These are phyloP conservation scores for Parotocinclus haroldoi DNA, from an alignment of 2,797 vertebrate genomes.

Conservation along the genomic window DNA sequence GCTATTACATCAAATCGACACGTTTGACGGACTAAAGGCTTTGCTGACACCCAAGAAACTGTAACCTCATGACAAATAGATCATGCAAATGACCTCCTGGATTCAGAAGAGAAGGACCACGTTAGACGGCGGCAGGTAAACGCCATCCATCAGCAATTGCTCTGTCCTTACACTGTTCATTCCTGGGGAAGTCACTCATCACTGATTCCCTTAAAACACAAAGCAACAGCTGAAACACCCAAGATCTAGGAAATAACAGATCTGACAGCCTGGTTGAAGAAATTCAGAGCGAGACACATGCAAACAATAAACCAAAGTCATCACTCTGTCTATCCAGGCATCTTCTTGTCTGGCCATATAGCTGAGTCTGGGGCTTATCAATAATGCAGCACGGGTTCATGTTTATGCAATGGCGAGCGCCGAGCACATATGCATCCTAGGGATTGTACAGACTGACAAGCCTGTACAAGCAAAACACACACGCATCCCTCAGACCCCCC, in stretches of 20 bases:
- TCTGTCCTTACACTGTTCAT: constrained; percentile 23
- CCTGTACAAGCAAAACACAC: constrained; percentile 9
- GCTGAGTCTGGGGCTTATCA: constrained; percentile 74
- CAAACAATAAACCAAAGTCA: constrained; percentile 37
- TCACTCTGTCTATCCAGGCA: constrained; percentile 30
- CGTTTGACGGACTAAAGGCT: constrained; percentile 27
- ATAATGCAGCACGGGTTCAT: constrained; percentile 86
- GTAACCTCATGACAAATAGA: constrained; percentile 48
- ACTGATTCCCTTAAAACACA: constrained; percentile 17
- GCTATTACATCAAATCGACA: constrained; percentile 37
- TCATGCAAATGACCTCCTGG: constrained; percentile 49
- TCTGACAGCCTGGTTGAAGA: constrained; percentile 28
- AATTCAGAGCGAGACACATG: constrained; percentile 17
- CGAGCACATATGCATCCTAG: constrained; percentile 60
- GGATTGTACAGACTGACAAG: constrained; percentile 54
- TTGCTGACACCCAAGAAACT: constrained; percentile 38
- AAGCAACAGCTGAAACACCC: constrained; percentile 15
- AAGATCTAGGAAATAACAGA: constrained; percentile 19
- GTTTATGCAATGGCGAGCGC: constrained; percentile 83
- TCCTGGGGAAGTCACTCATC: constrained; percentile 27
- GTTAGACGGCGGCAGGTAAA: constrained; percentile 38
- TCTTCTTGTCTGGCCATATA: constrained; percentile 50
- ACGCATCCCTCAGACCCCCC: no score
- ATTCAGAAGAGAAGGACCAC: constrained; percentile 32
- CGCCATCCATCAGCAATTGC: constrained; percentile 31